phyloP scores from a whole-genome alignment of 92 coral and sea anemone genomes.

The Nematostella vectensis region DNA sequence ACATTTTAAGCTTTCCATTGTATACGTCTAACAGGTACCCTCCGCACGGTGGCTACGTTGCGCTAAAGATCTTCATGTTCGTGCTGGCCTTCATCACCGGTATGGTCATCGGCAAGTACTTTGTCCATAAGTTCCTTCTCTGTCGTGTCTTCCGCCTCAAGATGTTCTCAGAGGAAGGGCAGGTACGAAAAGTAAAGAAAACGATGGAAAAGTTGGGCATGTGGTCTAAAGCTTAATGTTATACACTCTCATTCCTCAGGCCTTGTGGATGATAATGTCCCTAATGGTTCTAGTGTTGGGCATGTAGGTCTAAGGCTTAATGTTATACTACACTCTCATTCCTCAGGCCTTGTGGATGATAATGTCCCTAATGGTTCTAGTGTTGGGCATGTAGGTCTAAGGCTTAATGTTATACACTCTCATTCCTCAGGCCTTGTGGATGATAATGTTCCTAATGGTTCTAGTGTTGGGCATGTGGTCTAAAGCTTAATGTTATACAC shows the following conservation, averaged over 20 bases:
- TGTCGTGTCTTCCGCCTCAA: slow-evolving; percentile 69
- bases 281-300: slow-evolving; percentile 55
- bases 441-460: slow-evolving; percentile 72
- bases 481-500: too few relatives aligned
- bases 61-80: slow-evolving; percentile 67
- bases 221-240: too few relatives aligned
- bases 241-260: too few relatives aligned
- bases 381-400: too few relatives aligned
- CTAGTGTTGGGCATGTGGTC: too few relatives aligned
- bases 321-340: too few relatives aligned
- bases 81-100: slow-evolving; percentile 44
- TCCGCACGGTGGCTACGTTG: slow-evolving; percentile 50
- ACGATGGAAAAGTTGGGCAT: too few relatives aligned
- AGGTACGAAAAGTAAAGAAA: too few relatives aligned
- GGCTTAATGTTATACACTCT: too few relatives aligned
- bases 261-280: slow-evolving; percentile 88
- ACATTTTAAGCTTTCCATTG: too few relatives aligned
- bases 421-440: slow-evolving; percentile 76
- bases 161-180: slow-evolving; percentile 78
- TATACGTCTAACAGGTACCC: slow-evolving; percentile 84
- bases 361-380: too few relatives aligned
- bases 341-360: slow-evolving; percentile 82
- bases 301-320: too few relatives aligned
- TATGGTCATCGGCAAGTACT: slow-evolving; percentile 59
- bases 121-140: slow-evolving; percentile 61